Evolutionary conservation across 2,888 invertebrate species (phyloP).

Genomic region (Diachrysia chrysitis): DNA sequence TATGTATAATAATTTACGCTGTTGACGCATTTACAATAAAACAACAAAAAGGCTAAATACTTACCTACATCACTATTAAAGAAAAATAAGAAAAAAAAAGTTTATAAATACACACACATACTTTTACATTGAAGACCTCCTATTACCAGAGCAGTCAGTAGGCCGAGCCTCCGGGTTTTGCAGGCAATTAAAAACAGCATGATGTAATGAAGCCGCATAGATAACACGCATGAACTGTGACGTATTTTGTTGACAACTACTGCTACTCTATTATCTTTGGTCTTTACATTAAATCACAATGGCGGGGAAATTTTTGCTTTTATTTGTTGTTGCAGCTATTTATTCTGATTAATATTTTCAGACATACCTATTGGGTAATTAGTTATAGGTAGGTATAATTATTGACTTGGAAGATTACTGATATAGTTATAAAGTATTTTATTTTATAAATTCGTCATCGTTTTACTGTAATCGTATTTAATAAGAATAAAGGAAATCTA

Average conservation of each 20-base stretch:
- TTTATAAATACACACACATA: not conserved
- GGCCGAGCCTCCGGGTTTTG: conserved; percentile 40
- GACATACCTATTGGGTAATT: not conserved
- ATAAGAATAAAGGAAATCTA: too few relatives aligned
- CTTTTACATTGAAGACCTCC: not conserved
- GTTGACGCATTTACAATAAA: too few relatives aligned
- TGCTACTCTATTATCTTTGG: conserved; percentile 11
- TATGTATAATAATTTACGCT: too few relatives aligned
- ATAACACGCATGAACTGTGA: conserved; percentile 16
- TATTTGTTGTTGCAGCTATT: not conserved
- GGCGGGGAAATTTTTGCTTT: not conserved
- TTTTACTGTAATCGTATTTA: too few relatives aligned
- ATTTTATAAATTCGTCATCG: too few relatives aligned
- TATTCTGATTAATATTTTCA: not conserved
- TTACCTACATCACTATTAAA: too few relatives aligned
- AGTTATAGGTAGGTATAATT: not conserved
- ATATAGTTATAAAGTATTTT: too few relatives aligned
- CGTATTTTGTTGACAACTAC: conserved; percentile 39
- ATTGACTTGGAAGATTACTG: not conserved
- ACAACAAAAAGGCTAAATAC: too few relatives aligned
- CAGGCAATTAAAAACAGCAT: conserved; percentile 18
- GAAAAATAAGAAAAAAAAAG: not conserved
- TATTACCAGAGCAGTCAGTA: not conserved
- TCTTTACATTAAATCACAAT: not conserved
- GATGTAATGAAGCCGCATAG: conserved; percentile 39